Base-by-base conservation (phyloP, 2,113 vertebrate species). In the Hystrix brachyura region DNA sequence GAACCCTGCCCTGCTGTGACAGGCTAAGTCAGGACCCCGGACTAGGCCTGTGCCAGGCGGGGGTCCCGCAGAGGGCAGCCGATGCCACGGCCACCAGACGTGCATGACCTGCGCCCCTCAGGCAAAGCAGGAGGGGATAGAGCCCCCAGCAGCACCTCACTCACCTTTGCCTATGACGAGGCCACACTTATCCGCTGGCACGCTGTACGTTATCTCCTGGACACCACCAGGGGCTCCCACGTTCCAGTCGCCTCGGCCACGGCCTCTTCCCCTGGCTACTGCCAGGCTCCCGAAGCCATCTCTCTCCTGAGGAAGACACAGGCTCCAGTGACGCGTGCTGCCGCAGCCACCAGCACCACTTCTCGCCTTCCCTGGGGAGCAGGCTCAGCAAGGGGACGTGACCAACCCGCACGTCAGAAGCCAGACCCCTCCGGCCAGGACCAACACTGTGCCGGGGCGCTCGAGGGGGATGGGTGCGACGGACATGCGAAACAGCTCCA, bases 131-230 rank as follows among this genome's bases (percentile, higher is more conserved):
- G 25, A 8, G 38, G 59, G 25, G 34, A 27, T 0, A 2, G 34
- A 19, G 34, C 23, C 15, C 34, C 15, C 32, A 13, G 7, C 2
- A 0, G n/a, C 78, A 27, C 19, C 94, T 97, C 97, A 99, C 99
- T 97, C 96, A 99, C 99, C 99, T 99, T 99, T 99, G 92, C 99
- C 99, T 59, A 99, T 99, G 96, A 99, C 99, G 0, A 99, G 99
- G n/a, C 99, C 99, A 53, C 99, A 99, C 95, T 99, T 99, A 97
- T 99, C 99, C 0, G 99, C 99, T 1, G 99, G 99, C 98, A 99
- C 99, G 0, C 99, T 99, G 95, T 99, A 99, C 2, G 99, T 99
- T 86, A 99, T 99, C 94, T 99, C 99, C 98, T 99, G 99, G 97
- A 99, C 94, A 3, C 99, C 99, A 5, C 99, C 99, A 5, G 99